Evolutionary conservation across 2,888 invertebrate species (phyloP).

Genomic region (Drosophila hamatofila): DNA sequence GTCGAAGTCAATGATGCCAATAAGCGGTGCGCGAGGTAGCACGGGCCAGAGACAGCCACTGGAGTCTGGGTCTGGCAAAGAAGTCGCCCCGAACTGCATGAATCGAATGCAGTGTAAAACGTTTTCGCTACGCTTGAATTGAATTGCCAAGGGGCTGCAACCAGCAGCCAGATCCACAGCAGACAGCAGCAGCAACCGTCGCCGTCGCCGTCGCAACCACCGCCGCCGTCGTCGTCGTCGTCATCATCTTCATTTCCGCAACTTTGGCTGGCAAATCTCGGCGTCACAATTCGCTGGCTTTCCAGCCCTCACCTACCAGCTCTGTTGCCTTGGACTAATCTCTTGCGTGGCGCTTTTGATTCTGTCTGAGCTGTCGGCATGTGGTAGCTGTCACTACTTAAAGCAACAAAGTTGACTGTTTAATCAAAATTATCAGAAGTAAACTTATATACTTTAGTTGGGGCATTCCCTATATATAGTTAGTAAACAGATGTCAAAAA

Average conservation of each 20-base stretch:
- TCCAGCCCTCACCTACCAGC: slow-evolving; percentile 39
- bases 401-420: background rate
- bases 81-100: slow-evolving; percentile 29
- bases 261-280: slow-evolving; percentile 38
- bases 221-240: slow-evolving; percentile 20
- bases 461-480: background rate
- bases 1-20: slow-evolving; percentile 75
- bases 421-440: background rate
- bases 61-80: slow-evolving; percentile 1
- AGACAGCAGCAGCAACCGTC: slow-evolving; percentile 33
- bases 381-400: slow-evolving; percentile 14
- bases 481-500: background rate
- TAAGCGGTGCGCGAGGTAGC: slow-evolving; percentile 48
- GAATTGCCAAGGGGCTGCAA: slow-evolving; percentile 39
- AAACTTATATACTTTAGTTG: background rate
- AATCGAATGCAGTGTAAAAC: slow-evolving; percentile 66
- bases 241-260: slow-evolving; percentile 43
- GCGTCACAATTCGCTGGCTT: slow-evolving; percentile 73
- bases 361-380: slow-evolving; percentile 41
- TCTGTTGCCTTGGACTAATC: slow-evolving; percentile 23
- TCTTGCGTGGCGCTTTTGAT: slow-evolving; percentile 31
- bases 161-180: slow-evolving; percentile 22
- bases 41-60: background rate
- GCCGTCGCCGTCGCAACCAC: slow-evolving; percentile 21
- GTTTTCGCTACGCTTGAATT: slow-evolving; percentile 78